A percentile compares a stretch with the other conserved stretches of the same genome.
phyloP scores from a whole-genome alignment of 2,113 vertebrate species.

The Halichoeres trimaculatus region DNA sequence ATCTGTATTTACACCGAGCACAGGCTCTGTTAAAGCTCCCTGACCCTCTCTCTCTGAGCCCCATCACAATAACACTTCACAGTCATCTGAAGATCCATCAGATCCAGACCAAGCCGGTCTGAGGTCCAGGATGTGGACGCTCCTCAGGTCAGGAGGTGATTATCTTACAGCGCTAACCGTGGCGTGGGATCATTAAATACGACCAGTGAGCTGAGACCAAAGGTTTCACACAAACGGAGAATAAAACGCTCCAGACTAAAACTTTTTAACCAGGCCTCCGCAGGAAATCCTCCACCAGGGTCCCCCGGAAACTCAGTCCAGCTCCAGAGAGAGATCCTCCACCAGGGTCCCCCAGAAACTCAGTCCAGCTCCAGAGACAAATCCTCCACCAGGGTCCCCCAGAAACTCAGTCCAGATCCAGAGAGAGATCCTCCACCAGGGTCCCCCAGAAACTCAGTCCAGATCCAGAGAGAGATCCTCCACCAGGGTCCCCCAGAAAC shows the following conservation, averaged over 20 bases:
- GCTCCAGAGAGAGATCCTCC: no score
- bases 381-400: no score
- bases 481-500: no score
- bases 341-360: no score
- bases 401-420: no score
- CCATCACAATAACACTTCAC: neutral
- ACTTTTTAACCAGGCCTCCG: constrained; percentile 1
- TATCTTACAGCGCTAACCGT: neutral
- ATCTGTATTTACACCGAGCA: neutral
- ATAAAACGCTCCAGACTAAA: constrained; percentile 35
- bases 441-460: no score
- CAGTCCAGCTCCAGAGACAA: no score
- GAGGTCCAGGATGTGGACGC: neutral
- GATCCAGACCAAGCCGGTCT: no score
- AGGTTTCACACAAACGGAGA: constrained; percentile 27
- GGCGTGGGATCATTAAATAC: constrained; percentile 30
- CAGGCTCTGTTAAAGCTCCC: constrained; percentile 7
- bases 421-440: no score
- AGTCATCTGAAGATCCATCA: neutral
- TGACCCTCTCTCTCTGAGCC: constrained; percentile 8
- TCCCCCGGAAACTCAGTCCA: no score
- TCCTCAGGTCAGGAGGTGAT: constrained; percentile 15
- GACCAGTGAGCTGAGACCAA: constrained; percentile 16
- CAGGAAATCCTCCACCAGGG: no score
- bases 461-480: no score